Percentiles rank a stretch among this genome's conserved stretches.
Evolutionary conservation across 2,888 invertebrate species (phyloP).

Genomic region (Eueremaeus valkanovi): DNA sequence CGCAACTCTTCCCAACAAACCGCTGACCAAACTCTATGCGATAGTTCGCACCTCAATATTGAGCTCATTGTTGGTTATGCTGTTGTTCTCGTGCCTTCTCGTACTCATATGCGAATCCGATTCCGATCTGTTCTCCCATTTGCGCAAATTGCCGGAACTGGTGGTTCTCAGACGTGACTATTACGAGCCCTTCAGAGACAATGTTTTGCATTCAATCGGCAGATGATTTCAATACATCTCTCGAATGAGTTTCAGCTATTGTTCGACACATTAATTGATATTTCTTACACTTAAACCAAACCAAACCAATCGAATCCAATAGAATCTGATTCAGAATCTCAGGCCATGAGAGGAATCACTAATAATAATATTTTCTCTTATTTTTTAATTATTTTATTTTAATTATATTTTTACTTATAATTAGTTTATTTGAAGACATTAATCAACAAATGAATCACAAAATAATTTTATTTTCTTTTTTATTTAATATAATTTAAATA

Average conservation of each 20-base stretch:
- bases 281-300: too few species aligned
- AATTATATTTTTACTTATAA: too few species aligned
- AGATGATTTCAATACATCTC: conserved; percentile 14
- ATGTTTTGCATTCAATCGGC: conserved; percentile 55
- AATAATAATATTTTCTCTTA: too few species aligned
- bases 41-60: conserved; percentile 40
- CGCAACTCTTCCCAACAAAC: conserved; percentile 1
- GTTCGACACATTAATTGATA: too few species aligned
- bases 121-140: conserved; percentile 63
- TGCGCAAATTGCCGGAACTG: conserved; percentile 72
- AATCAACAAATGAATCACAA: too few species aligned
- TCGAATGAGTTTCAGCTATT: not conserved
- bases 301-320: too few species aligned
- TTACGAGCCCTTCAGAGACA: conserved; percentile 77
- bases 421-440: too few species aligned
- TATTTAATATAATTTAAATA: too few species aligned
- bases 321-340: too few species aligned
- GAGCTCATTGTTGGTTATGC: conserved; percentile 61
- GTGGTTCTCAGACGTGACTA: conserved; percentile 68
- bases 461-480: too few species aligned
- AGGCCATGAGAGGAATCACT: too few species aligned
- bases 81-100: conserved; percentile 57
- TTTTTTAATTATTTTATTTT: too few species aligned
- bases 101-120: conserved; percentile 74
- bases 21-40: conserved; percentile 19